Conservation (phyloP, 2,113 vertebrate species). For the Nesogale talazaci region DNA sequence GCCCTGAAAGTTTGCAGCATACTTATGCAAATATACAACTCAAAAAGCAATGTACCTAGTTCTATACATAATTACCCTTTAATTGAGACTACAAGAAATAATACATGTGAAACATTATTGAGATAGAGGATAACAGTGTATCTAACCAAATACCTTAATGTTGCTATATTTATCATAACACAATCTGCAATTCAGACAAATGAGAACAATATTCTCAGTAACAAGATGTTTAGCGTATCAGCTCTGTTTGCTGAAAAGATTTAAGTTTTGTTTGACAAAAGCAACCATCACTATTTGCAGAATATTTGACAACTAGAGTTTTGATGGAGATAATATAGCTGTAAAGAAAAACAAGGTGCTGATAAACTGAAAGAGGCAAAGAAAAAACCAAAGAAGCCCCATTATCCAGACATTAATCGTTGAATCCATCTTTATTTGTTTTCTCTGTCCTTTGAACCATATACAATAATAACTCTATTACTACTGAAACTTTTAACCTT, state of each 20-base stretch:
- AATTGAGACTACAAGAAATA: neutral
- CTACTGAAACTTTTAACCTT: neutral
- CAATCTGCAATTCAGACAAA: neutral
- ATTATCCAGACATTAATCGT: neutral
- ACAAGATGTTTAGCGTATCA: constrained; percentile 11
- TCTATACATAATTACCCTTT: neutral
- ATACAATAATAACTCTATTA: neutral
- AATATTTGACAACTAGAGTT: constrained; percentile 71
- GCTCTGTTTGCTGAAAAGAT: neutral
- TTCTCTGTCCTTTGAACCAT: neutral
- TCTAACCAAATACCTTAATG: neutral
- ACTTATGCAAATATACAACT: neutral
- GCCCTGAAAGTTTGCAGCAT: too few species aligned
- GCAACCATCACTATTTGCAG: constrained; percentile 49
- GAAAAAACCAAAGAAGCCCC: neutral
- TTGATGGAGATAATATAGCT: neutral
- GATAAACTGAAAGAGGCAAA: neutral
- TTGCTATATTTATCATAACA: constrained; percentile 13
- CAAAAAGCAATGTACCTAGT: neutral
- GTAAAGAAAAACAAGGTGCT: neutral
- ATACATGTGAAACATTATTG: neutral
- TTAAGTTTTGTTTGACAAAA: constrained; percentile 50
- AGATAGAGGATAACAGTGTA: constrained; percentile 11
- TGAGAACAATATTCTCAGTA: neutral
- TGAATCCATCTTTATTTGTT: neutral